phyloP scores from a whole-genome alignment of 2,797 vertebrate species.

The Phaenicophaeus curvirostris region DNA sequence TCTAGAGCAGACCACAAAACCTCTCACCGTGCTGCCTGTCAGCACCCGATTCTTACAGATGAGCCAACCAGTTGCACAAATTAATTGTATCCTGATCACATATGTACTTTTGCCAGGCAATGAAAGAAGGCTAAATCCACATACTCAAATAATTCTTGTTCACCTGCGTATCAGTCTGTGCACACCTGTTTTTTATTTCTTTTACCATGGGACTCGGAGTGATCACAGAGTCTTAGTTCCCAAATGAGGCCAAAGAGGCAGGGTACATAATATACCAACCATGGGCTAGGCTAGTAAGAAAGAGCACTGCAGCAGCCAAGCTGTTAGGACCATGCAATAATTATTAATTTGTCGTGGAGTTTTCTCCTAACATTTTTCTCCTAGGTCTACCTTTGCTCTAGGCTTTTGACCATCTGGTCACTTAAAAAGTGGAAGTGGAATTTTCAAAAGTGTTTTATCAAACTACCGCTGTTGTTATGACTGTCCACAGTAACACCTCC shows the following conservation, averaged over 20 bases:
- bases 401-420: neutral
- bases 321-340: neutral
- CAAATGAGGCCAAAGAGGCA: neutral
- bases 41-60: neutral
- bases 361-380: neutral
- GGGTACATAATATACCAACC: neutral
- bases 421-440: neutral
- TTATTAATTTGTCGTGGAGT: neutral
- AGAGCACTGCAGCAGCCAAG: neutral
- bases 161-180: neutral
- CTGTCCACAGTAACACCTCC: neutral
- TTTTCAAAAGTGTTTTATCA: neutral
- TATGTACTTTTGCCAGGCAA: neutral
- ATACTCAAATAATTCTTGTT: neutral
- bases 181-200: neutral
- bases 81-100: conserved; percentile 10
- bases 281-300: neutral
- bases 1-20: neutral
- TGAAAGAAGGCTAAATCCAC: neutral
- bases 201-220: neutral
- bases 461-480: neutral
- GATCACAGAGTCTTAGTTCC: neutral
- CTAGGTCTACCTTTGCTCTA: neutral
- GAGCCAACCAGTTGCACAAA: neutral
- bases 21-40: neutral